A percentile compares a stretch with the other conserved stretches of the same genome.
Conservation (phyloP, 1,140 invertebrate genomes). For the Drosophila lacteicornis region DNA sequence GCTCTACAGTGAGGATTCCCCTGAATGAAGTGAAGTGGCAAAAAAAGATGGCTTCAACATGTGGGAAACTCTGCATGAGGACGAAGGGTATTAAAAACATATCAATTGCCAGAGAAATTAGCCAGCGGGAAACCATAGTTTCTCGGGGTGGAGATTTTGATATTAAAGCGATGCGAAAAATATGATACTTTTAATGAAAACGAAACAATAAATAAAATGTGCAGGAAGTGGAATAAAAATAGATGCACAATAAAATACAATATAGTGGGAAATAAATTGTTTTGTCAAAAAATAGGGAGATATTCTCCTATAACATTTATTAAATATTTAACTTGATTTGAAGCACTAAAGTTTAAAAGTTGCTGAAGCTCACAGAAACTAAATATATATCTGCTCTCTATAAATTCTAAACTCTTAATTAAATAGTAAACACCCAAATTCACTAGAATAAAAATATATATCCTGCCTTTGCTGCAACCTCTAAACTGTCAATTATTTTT, state of each 20-base stretch:
- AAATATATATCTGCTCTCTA: too few relatives aligned
- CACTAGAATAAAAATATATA: neutral
- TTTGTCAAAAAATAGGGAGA: neutral
- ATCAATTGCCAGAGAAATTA: conserved; percentile 45
- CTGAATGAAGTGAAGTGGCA: conserved; percentile 36
- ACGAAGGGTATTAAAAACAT: conserved; percentile 28
- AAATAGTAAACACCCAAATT: neutral
- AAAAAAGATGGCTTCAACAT: conserved; percentile 17
- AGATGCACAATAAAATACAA: neutral
- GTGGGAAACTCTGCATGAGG: conserved; percentile 21
- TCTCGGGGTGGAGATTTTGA: conserved; percentile 10
- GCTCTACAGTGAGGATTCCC: conserved; percentile 39
- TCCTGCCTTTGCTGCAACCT: too few relatives aligned
- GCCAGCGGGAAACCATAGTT: conserved; percentile 23
- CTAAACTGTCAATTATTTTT: neutral
- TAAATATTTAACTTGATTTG: neutral
- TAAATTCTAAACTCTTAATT: too few relatives aligned
- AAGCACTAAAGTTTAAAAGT: neutral
- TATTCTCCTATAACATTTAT: neutral
- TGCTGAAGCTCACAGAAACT: neutral
- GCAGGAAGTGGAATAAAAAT: neutral
- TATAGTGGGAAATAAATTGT: neutral
- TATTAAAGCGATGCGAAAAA: conserved; percentile 3
- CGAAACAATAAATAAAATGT: neutral
- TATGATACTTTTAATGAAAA: conserved; percentile 7